phyloP scores from a whole-genome alignment of 2,797 vertebrate genomes.

The Acanthornis magna region DNA sequence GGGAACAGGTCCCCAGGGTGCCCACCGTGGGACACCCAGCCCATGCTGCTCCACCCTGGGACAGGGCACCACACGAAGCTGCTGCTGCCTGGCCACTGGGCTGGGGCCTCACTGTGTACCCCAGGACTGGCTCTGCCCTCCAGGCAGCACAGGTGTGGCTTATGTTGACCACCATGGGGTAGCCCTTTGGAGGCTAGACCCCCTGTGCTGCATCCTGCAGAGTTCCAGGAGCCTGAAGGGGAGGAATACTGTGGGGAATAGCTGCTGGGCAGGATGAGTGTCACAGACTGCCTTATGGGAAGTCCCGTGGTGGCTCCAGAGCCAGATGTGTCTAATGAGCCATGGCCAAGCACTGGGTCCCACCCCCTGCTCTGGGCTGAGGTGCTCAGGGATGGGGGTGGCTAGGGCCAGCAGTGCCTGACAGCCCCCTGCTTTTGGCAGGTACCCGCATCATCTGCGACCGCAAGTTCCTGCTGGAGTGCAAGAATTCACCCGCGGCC shows the following conservation, averaged over 20 bases:
- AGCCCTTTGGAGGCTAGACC: fast-evolving
- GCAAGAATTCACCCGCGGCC: conserved; percentile 88
- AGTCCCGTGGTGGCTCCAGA: not conserved
- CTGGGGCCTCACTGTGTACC: fast-evolving
- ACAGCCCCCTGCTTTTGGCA: conserved; percentile 67
- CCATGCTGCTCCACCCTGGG: not conserved
- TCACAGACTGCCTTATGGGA: not conserved
- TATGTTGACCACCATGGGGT: not conserved
- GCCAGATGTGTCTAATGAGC: not conserved
- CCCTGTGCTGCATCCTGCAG: not conserved
- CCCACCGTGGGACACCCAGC: fast-evolving
- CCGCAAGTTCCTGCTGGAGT: conserved; percentile 91
- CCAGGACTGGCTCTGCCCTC: not conserved
- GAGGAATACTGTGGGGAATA: not conserved
- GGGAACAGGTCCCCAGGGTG: fast-evolving
- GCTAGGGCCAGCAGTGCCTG: not conserved
- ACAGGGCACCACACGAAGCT: fast-evolving
- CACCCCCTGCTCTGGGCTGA: not conserved
- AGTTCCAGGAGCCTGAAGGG: not conserved
- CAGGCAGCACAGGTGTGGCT: not conserved
- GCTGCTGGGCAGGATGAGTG: not conserved
- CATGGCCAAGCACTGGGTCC: fast-evolving
- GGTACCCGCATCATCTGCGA: conserved; percentile 92
- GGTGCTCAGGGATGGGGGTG: not conserved
- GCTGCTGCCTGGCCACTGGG: not conserved